phyloP scores from a whole-genome alignment of 1,140 invertebrate species.

The Macrotrachela quadricornifera region DNA sequence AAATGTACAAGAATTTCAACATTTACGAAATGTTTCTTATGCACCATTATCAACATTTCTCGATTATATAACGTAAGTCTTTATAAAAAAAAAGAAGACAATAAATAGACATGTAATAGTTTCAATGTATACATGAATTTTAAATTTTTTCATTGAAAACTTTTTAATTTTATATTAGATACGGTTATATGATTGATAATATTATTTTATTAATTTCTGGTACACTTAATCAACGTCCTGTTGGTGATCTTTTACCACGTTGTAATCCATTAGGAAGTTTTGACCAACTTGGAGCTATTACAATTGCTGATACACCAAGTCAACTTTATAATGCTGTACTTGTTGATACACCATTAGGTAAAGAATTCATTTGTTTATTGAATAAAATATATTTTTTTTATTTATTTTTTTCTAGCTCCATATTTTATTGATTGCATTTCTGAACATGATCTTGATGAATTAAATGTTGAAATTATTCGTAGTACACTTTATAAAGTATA shows the following conservation, averaged over 20 bases:
- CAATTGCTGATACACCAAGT: slow-evolving; percentile 93
- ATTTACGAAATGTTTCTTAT: slow-evolving; percentile 87
- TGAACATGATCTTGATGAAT: slow-evolving; percentile 97
- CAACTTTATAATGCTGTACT: slow-evolving; percentile 97
- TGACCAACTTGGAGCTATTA: slow-evolving; percentile 99
- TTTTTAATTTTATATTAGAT: slow-evolving; percentile 38
- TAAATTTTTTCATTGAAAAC: no score
- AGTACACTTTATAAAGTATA: slow-evolving; percentile 77
- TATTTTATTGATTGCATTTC: slow-evolving; percentile 99
- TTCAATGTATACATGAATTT: no score
- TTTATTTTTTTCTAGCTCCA: slow-evolving; percentile 44
- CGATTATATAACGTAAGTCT: slow-evolving; percentile 43
- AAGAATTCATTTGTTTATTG: no score
- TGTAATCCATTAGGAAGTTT: slow-evolving; percentile 97
- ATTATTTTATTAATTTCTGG: slow-evolving; percentile 96
- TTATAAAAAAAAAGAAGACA: no score
- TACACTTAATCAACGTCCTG: slow-evolving; percentile 87
- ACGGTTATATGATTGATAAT: slow-evolving; percentile 99
- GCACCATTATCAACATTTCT: slow-evolving; percentile 89
- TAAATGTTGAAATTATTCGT: slow-evolving; percentile 99
- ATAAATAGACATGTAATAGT: no score
- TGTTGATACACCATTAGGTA: slow-evolving; percentile 90
- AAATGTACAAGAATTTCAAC: slow-evolving; percentile 90
- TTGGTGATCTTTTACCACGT: slow-evolving; percentile 91
- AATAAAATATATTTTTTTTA: slow-evolving; percentile 14